phyloP scores from a whole-genome alignment of 2,888 invertebrate genomes.

The Bimastos eiseni region DNA sequence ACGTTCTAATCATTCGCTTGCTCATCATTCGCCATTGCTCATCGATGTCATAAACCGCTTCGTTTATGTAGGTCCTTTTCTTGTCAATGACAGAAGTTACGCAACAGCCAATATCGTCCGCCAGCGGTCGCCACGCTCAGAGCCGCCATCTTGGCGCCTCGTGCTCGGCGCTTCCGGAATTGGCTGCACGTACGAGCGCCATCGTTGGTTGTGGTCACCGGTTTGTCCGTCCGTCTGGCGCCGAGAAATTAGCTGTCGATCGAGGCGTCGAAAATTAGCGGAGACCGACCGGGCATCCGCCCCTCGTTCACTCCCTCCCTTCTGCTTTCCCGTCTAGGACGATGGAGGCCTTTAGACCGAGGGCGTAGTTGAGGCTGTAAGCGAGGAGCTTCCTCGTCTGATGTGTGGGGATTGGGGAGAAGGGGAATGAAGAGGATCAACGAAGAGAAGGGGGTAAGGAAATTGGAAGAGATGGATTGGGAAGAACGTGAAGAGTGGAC shows the following conservation, averaged over 20 bases:
- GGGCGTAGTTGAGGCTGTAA: not conserved
- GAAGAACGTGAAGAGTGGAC: no score
- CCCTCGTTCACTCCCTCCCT: not conserved
- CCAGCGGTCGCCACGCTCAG: not conserved
- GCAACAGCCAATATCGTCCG: not conserved
- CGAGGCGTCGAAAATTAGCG: slow-evolving; percentile 10
- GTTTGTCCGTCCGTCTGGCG: not conserved
- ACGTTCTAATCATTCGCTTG: not conserved
- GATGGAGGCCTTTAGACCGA: not conserved
- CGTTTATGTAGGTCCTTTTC: not conserved
- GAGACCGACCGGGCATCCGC: not conserved
- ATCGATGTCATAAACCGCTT: not conserved
- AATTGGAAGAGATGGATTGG: no score
- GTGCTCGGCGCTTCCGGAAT: not conserved
- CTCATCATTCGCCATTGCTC: not conserved
- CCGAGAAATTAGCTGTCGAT: not conserved
- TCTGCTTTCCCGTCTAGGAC: not conserved
- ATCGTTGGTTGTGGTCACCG: not conserved
- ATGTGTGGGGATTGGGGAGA: not conserved
- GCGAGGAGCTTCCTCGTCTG: not conserved
- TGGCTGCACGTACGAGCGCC: not conserved
- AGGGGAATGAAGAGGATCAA: not conserved
- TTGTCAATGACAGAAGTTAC: not conserved
- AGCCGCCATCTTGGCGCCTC: not conserved
- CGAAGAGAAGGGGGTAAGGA: no score